A percentile compares a stretch with the other conserved stretches of the same genome.
phyloP scores from a whole-genome alignment of 2,888 invertebrate genomes.

The Malacosoma neustria region DNA sequence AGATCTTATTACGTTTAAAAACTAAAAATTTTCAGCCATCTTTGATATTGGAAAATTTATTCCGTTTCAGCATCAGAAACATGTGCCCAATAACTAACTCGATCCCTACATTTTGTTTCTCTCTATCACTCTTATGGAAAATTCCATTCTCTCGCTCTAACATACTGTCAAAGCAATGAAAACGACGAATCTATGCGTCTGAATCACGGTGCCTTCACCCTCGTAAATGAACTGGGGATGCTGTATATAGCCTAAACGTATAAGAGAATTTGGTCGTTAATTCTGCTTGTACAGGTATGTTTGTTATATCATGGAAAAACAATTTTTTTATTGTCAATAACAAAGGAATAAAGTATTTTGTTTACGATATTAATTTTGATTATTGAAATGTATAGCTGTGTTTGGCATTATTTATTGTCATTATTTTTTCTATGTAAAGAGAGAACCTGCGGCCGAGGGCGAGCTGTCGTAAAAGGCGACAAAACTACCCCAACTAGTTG shows the following conservation, averaged over 20 bases:
- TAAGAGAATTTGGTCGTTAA: not conserved
- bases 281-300: not conserved
- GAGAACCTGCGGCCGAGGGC: too few species aligned
- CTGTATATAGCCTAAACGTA: constrained; percentile 24
- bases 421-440: too few species aligned
- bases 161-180: constrained; percentile 61
- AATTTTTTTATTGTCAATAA: too few species aligned
- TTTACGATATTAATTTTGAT: too few species aligned
- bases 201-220: constrained; percentile 64
- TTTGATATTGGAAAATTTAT: constrained; percentile 28
- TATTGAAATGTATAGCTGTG: too few species aligned
- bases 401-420: too few species aligned
- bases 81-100: constrained; percentile 58
- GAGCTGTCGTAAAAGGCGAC: too few species aligned
- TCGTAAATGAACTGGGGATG: constrained; percentile 65
- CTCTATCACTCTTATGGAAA: constrained; percentile 34
- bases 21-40: constrained; percentile 3
- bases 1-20: too few species aligned
- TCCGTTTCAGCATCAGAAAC: constrained; percentile 30
- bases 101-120: constrained; percentile 46
- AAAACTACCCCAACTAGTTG: too few species aligned
- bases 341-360: too few species aligned
- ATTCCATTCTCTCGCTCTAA: constrained; percentile 33
- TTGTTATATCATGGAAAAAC: not conserved
- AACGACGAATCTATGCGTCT: constrained; percentile 67